Base-by-base conservation (phyloP, 2,113 vertebrate species). In the Neotoma lepida region DNA sequence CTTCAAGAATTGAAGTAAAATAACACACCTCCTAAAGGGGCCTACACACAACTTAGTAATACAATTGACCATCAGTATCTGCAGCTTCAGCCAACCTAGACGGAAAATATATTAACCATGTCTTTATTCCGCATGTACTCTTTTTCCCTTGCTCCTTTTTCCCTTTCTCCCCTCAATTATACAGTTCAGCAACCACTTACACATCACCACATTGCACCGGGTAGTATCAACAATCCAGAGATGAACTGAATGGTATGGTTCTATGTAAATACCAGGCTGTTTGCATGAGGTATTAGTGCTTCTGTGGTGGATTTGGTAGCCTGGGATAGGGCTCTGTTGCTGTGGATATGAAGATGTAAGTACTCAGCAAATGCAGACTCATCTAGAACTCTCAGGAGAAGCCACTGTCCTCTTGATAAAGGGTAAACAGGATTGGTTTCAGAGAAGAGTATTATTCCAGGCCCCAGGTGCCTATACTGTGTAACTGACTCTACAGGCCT, bases 401-500 rank as follows among this genome's bases (percentile, higher is more conserved):
- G 35, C 35, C 58, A 26, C 9, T 0, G 4, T 4, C 13, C 13
- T 30, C 22, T 33, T 56, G 4, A 33, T n/a, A 20, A 76, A 78
- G 64, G 26, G 22, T 0, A 41, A 70, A 73, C 12, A 46, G 39
- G 7, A 10, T 17, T n/a, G 4, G 13, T 68, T 64, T 20, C 30
- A 12, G 76, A 44, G 14, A 51, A 18, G 12, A 26, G 54, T 9
- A 22, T 5, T 4, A 20, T 4, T 26, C 39, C 4, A 30, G 86
- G 17, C 8, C 91, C 26, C 33, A 0, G 68, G 35, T 5, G 18
- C 5, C 14, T 5, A 1, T 0, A 22, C 22, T 3, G 46, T 49
- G 0, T 0, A 9, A 35, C n/a, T n/a, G 68, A 39, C 1, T 10
- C n/a, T 61, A 46, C 61, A 35, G 5, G 2, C 5, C 4, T 7